Conservation (phyloP, 2,113 vertebrate genomes). For the Aegotheles bennettii region DNA sequence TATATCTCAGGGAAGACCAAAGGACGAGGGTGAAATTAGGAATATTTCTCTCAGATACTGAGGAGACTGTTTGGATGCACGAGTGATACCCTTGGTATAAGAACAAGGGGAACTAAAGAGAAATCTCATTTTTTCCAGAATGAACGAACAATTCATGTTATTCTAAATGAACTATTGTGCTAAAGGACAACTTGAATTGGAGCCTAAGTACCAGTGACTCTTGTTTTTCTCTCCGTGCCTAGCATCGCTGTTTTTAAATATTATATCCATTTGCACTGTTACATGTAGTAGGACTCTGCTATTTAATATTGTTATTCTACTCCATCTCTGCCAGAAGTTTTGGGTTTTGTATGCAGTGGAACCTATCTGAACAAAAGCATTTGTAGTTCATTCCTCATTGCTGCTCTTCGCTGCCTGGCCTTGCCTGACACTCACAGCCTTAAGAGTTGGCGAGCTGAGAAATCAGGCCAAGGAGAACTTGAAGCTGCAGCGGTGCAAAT, state of each 20-base stretch:
- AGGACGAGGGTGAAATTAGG: not conserved
- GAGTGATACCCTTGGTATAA: not conserved
- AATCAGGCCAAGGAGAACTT: not conserved
- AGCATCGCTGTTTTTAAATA: not conserved
- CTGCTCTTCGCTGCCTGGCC: not conserved
- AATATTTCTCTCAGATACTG: not conserved
- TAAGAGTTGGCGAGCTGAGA: not conserved
- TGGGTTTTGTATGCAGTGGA: not conserved
- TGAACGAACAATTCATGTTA: not conserved
- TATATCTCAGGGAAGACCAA: not conserved
- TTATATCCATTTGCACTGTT: not conserved
- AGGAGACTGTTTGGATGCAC: not conserved
- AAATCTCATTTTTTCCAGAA: not conserved
- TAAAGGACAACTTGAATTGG: not conserved
- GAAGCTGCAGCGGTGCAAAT: not conserved
- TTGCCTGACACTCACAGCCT: not conserved
- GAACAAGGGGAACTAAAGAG: not conserved
- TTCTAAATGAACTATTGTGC: not conserved
- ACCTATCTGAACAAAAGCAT: not conserved
- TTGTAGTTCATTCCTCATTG: rapidly evolving
- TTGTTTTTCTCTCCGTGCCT: not conserved
- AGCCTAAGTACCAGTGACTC: not conserved
- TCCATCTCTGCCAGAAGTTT: not conserved
- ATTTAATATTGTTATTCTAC: not conserved
- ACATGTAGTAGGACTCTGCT: not conserved